A percentile compares a stretch with the other conserved stretches of the same genome.
Evolutionary conservation across 2,888 invertebrate species (phyloP).

Genomic region (Iphiclides podalirius): DNA sequence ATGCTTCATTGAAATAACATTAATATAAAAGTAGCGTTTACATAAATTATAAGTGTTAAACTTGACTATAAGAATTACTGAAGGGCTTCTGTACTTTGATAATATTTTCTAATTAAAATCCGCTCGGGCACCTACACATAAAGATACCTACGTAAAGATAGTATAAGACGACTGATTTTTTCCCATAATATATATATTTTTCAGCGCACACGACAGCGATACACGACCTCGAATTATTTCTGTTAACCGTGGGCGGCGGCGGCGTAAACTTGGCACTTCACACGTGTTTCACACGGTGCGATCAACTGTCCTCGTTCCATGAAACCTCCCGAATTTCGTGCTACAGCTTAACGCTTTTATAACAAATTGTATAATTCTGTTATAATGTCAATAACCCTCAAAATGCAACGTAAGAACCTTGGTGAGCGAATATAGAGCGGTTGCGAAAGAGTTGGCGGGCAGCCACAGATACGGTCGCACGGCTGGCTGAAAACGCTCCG

Average conservation of each 20-base stretch:
- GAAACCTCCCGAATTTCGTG: slow-evolving; percentile 44
- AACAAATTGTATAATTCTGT: slow-evolving; percentile 60
- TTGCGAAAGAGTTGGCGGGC: slow-evolving; percentile 72
- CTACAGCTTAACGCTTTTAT: slow-evolving; percentile 47
- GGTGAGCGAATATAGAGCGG: slow-evolving; percentile 64
- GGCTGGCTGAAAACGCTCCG: slow-evolving; percentile 50
- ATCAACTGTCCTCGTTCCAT: slow-evolving; percentile 37
- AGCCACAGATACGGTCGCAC: slow-evolving; percentile 55
- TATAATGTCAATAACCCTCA: slow-evolving; percentile 76
- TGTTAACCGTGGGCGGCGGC: slow-evolving; percentile 44
- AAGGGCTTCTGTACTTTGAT: no score
- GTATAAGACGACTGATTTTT: slow-evolving; percentile 4
- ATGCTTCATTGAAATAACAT: no score
- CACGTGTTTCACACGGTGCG: slow-evolving; percentile 39
- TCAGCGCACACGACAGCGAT: slow-evolving; percentile 32
- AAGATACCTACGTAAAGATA: no score
- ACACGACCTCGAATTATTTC: slow-evolving; percentile 62
- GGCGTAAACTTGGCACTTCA: slow-evolving; percentile 68
- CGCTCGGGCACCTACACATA: no score
- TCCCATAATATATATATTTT: slow-evolving; percentile 22
- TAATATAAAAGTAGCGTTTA: no score
- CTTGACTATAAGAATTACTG: no score
- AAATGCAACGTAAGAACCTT: slow-evolving; percentile 73
- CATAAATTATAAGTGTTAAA: no score
- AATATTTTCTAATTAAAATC: no score